These are phyloP conservation scores for Atherinomorus stipes DNA, from an alignment of 2,113 vertebrate species.

Conservation along the genomic window DNA sequence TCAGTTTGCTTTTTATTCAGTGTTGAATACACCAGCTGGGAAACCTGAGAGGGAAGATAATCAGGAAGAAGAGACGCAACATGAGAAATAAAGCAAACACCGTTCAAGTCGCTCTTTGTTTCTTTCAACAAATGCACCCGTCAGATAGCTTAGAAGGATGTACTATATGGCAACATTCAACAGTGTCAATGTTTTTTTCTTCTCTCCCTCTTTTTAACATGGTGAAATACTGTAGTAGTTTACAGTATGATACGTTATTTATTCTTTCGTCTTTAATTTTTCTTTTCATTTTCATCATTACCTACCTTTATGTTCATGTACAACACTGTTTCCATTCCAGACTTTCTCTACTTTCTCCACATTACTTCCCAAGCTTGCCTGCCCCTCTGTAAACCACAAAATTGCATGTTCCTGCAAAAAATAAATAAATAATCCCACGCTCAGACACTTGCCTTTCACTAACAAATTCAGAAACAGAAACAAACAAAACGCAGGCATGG, in stretches of 20 bases:
- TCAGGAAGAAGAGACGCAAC: constrained; percentile 4
- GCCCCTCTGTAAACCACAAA: constrained; percentile 31
- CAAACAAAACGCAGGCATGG: constrained; percentile 64
- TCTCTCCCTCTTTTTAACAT: not conserved
- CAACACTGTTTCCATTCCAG: constrained; percentile 5
- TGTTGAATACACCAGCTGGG: constrained; percentile 7
- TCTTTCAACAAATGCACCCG: too few species aligned
- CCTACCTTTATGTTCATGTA: not conserved
- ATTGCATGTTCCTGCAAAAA: constrained; percentile 54
- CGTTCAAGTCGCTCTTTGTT: not conserved
- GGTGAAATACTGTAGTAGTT: not conserved
- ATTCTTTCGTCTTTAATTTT: not conserved
- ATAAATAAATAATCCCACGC: constrained; percentile 80
- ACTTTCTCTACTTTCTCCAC: constrained; percentile 39
- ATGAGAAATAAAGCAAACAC: constrained; percentile 12
- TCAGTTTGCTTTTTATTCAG: constrained; percentile 7
- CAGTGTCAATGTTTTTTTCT: not conserved
- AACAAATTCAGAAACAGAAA: constrained; percentile 70
- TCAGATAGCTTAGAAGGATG: too few species aligned
- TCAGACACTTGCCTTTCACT: constrained; percentile 67
- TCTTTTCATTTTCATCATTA: not conserved
- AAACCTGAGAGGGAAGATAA: not conserved
- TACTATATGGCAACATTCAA: not conserved
- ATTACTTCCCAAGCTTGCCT: not conserved
- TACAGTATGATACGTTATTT: not conserved